These are phyloP conservation scores for Steinernema carpocapsae DNA, from an alignment of 2,888 invertebrate species.

Conservation along the genomic window DNA sequence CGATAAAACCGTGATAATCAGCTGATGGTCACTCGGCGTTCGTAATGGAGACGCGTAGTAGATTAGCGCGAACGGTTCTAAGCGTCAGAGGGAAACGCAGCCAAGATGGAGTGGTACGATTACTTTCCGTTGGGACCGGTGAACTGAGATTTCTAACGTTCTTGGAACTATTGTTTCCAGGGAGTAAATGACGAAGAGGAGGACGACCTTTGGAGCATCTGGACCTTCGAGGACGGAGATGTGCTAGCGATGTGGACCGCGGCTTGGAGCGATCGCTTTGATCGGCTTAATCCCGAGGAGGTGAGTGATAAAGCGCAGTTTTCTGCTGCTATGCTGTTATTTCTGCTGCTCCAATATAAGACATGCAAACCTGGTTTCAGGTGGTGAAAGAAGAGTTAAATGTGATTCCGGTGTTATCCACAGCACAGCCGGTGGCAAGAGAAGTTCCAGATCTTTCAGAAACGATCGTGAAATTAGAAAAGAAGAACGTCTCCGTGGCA, in stretches of 20 bases:
- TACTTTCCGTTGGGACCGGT: constrained; percentile 14
- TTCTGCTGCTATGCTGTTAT: no score
- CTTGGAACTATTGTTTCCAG: no score
- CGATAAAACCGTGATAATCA: constrained; percentile 18
- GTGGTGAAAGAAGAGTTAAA: no score
- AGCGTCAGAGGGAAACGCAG: not conserved
- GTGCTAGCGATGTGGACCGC: not conserved
- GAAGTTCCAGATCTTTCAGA: no score
- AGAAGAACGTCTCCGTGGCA: no score
- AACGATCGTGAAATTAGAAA: no score
- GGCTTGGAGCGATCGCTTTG: constrained; percentile 10
- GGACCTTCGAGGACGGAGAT: constrained; percentile 10
- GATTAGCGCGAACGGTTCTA: not conserved
- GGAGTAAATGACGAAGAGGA: constrained; percentile 11
- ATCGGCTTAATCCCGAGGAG: not conserved
- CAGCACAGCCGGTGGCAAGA: no score
- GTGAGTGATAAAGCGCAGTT: no score
- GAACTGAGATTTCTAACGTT: no score
- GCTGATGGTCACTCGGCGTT: constrained; percentile 10
- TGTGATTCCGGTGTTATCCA: no score
- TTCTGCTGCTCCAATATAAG: no score
- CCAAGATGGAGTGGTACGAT: constrained; percentile 2
- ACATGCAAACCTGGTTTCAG: no score
- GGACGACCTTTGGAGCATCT: constrained; percentile 22
- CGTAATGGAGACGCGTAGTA: not conserved